Evolutionary conservation across 2,113 vertebrate species (phyloP).

Genomic region (Lota lota): DNA sequence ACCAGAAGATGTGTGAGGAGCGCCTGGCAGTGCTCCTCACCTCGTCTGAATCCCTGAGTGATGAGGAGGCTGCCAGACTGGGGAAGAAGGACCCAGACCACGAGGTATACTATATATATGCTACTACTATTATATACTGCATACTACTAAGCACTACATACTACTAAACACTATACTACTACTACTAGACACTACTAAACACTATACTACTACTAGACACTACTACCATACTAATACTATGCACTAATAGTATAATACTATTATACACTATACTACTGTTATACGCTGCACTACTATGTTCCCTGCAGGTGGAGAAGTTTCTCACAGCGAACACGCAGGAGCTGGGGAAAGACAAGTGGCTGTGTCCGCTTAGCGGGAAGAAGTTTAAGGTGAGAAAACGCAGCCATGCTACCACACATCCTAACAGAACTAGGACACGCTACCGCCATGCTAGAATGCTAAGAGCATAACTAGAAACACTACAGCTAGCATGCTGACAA

Average conservation of each 20-base stretch:
- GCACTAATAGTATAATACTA: too few species aligned
- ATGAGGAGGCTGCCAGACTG: constrained; percentile 83
- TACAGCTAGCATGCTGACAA: too few species aligned
- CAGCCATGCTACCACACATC: background rate
- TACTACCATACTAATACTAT: too few species aligned
- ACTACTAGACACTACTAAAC: too few species aligned
- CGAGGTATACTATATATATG: constrained; percentile 57
- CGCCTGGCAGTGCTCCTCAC: constrained; percentile 80
- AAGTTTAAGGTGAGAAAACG: constrained; percentile 80
- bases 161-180: too few species aligned
- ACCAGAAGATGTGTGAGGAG: constrained; percentile 87
- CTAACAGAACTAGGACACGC: too few species aligned
- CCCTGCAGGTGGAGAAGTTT: constrained; percentile 83
- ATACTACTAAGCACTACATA: too few species aligned
- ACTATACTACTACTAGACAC: too few species aligned
- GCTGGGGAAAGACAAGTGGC: constrained; percentile 93
- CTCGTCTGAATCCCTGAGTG: constrained; percentile 77
- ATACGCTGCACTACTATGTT: background rate
- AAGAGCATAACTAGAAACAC: too few species aligned
- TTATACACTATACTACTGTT: too few species aligned
- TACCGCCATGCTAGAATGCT: too few species aligned
- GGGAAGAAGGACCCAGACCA: constrained; percentile 86
- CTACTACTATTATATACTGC: too few species aligned
- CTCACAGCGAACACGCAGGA: constrained; percentile 87
- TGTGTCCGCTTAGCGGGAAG: constrained; percentile 90